These are phyloP conservation scores for Ptiloglossa arizonensis DNA, from an alignment of 1,140 invertebrate genomes.

Conservation along the genomic window DNA sequence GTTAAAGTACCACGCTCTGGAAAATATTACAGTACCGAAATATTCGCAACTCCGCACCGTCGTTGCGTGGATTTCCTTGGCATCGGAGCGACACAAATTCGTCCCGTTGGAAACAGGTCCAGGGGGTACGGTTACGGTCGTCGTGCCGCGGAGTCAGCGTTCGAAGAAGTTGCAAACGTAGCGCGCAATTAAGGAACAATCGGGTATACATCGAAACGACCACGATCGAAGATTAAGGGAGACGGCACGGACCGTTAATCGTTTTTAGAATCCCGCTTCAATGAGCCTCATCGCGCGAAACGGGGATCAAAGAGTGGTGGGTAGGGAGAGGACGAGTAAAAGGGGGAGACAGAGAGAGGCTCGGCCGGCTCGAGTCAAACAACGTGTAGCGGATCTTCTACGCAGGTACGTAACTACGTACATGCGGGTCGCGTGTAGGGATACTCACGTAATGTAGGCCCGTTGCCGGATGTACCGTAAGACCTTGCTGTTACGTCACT, in stretches of 20 bases:
- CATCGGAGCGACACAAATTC: no score
- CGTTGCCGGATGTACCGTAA: conserved; percentile 67
- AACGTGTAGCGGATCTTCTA: conserved; percentile 65
- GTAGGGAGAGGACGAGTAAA: not conserved
- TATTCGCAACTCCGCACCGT: no score
- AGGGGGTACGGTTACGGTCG: no score
- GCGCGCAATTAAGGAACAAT: conserved; percentile 28
- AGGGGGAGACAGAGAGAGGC: not conserved
- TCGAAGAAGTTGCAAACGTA: conserved; percentile 24
- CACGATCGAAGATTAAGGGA: conserved; percentile 24
- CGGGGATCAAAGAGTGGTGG: not conserved
- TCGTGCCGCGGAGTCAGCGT: conserved; percentile 2
- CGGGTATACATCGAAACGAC: conserved; percentile 10
- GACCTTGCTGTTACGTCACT: conserved; percentile 69
- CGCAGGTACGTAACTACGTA: conserved; percentile 58
- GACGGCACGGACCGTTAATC: conserved; percentile 38
- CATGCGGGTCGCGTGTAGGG: conserved; percentile 66
- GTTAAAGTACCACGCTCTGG: not conserved
- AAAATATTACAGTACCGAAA: not conserved
- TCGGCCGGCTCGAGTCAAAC: conserved; percentile 34
- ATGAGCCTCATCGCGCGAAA: conserved; percentile 20
- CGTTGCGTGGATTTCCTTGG: no score
- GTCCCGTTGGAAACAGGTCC: no score
- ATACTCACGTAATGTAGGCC: conserved; percentile 69
- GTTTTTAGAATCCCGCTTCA: conserved; percentile 41